phyloP scores from a whole-genome alignment of 1,140 invertebrate species.

The Drosophila arizonae region DNA sequence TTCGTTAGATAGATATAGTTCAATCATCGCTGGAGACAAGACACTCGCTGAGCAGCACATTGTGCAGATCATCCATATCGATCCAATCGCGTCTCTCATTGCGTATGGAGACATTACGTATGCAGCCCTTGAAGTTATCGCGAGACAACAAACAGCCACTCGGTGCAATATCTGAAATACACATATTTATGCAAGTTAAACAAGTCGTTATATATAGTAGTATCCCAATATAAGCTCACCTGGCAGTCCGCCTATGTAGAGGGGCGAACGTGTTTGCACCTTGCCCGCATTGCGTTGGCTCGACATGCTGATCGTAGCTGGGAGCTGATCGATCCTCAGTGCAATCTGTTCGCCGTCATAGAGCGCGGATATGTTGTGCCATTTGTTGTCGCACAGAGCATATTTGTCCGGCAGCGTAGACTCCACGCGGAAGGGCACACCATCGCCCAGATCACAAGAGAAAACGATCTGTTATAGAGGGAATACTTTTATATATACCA shows the following conservation, averaged over 20 bases:
- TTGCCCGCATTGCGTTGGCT: constrained; percentile 57
- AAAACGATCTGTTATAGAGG: constrained; percentile 85
- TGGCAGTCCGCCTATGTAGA: constrained; percentile 94
- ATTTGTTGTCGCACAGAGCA: constrained; percentile 92
- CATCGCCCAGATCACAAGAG: constrained; percentile 87
- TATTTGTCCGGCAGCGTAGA: constrained; percentile 86
- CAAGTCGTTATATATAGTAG: neutral
- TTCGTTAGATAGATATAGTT: neutral
- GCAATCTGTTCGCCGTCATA: constrained; percentile 88
- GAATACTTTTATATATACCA: neutral
- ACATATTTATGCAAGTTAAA: neutral
- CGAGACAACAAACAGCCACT: constrained; percentile 86
- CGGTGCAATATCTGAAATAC: constrained; percentile 85
- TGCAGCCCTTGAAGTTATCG: constrained; percentile 96
- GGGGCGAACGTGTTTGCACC: constrained; percentile 84
- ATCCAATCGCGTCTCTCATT: constrained; percentile 90
- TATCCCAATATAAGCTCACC: constrained; percentile 83
- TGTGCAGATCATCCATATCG: constrained; percentile 90
- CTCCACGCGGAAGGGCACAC: constrained; percentile 85
- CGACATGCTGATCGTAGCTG: constrained; percentile 83
- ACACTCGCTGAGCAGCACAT: constrained; percentile 93
- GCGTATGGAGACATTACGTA: constrained; percentile 91
- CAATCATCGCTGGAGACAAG: constrained; percentile 66
- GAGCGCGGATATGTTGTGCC: constrained; percentile 91
- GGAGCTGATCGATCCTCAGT: constrained; percentile 88